Base-by-base conservation (phyloP, 2,888 invertebrate genomes). In the Melinopterus prodromus region DNA sequence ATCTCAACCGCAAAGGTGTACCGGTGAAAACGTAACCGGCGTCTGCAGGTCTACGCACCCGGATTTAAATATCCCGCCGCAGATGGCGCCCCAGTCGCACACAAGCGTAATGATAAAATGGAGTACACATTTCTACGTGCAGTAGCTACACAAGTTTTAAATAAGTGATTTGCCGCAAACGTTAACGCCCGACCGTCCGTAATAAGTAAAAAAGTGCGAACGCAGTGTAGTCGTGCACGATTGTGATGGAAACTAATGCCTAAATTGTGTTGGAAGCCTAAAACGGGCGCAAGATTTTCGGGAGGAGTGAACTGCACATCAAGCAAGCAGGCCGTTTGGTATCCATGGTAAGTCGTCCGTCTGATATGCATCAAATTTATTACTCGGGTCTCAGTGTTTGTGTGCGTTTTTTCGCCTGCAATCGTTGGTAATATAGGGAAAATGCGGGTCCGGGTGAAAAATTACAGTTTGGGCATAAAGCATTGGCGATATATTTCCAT, bases 71-170 rank as follows among this genome's bases (percentile, higher is more conserved):
- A 70, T 80, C 76, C 80, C 80, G 81, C 82, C 80, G 70, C 79
- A 86, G 86, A 82, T 84, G 87, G 86, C 88, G 86, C 85, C 82
- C 81, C 84, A 80, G 84, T 87, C 87, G 84, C 80, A 76, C 83
- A 87, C 87, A 89, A 89, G 89, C 89, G 88, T 88, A 89, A 89
- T 89, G 88, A 88, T 88, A 90, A 89, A 88, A 90, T 90, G 90
- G 90, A 89, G 89, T 88, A 88, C 86, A 87, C 86, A 87, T 87
- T 88, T 88, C 86, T 87, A 87, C 87, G 88, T 88, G 88, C 88
- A 88, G 88, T 89, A 88, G 87, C 87, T 88, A 88, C 87, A 88
- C 88, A 87, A 87, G 86, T 86, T 87, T 87, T 87, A 87, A 87
- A 86, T 86, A 87, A 86, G 84, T 85, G 86, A 87, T 85, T 82